Conservation (phyloP, 2,888 invertebrate species). For the Arrhopalites spinosus region DNA sequence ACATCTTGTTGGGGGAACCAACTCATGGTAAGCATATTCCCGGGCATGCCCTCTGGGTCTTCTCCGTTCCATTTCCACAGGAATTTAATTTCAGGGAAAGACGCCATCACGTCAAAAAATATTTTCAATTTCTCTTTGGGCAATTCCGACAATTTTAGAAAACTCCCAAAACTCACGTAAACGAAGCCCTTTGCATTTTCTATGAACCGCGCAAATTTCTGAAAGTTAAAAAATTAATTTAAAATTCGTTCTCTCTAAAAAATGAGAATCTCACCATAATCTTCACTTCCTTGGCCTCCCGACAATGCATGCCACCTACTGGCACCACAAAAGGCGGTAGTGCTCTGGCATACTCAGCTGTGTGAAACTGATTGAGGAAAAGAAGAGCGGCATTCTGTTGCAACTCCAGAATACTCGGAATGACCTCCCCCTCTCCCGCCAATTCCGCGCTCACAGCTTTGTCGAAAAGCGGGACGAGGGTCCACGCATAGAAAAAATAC, state of each 20-base stretch:
- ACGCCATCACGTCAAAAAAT: neutral
- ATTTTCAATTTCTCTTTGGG: neutral
- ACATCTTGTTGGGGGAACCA: slow-evolving; percentile 9
- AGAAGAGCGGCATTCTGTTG: neutral
- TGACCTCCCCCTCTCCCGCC: neutral
- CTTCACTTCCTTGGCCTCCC: neutral
- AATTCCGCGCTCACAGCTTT: neutral
- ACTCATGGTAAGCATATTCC: neutral
- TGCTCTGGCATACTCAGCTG: neutral
- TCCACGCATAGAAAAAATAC: neutral
- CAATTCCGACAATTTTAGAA: neutral
- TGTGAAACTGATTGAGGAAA: neutral
- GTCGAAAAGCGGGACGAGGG: neutral
- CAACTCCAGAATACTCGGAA: neutral
- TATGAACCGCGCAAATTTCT: neutral
- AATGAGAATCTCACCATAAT: neutral
- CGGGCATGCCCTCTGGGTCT: neutral
- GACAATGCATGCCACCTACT: neutral
- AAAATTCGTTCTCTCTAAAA: neutral
- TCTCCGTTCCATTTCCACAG: neutral
- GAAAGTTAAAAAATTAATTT: neutral
- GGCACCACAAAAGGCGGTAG: slow-evolving; percentile 2
- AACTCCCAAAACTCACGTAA: neutral
- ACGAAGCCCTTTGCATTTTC: neutral
- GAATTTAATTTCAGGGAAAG: neutral